Percentiles rank a stretch among this genome's conserved stretches.
phyloP scores from a whole-genome alignment of 2,797 vertebrate species.

The Clarias fuscus region DNA sequence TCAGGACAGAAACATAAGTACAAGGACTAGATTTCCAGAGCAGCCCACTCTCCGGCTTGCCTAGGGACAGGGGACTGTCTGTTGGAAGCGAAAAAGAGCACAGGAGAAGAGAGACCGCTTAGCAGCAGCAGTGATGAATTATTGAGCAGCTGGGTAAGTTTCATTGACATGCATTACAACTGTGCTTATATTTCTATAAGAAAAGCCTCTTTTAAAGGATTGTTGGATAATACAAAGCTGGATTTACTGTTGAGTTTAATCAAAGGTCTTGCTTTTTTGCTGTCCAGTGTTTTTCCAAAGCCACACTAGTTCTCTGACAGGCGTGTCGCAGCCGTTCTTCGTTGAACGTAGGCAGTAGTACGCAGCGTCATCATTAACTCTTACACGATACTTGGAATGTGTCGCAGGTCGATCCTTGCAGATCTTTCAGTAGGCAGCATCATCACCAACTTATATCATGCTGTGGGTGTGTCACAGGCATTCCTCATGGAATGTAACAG shows the following conservation, averaged over 20 bases:
- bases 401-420: no score
- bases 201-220: background rate
- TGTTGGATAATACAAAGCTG: background rate
- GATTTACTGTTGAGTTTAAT: background rate
- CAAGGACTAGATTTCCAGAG: slow-evolving; percentile 51
- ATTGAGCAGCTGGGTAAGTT: slow-evolving; percentile 22
- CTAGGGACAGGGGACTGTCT: slow-evolving; percentile 25
- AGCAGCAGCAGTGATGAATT: slow-evolving; percentile 23
- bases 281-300: background rate
- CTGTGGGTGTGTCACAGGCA: no score
- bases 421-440: no score
- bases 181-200: background rate
- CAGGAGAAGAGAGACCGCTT: background rate
- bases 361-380: no score
- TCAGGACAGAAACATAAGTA: slow-evolving; percentile 57
- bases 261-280: background rate
- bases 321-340: no score
- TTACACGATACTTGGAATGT: no score
- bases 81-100: slow-evolving; percentile 31
- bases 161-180: background rate
- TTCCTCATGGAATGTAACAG: no score
- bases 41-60: background rate
- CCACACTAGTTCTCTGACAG: no score
- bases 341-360: no score
- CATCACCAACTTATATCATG: no score